phyloP scores from a whole-genome alignment of 2,113 vertebrate genomes.

The Bufo gargarizans region DNA sequence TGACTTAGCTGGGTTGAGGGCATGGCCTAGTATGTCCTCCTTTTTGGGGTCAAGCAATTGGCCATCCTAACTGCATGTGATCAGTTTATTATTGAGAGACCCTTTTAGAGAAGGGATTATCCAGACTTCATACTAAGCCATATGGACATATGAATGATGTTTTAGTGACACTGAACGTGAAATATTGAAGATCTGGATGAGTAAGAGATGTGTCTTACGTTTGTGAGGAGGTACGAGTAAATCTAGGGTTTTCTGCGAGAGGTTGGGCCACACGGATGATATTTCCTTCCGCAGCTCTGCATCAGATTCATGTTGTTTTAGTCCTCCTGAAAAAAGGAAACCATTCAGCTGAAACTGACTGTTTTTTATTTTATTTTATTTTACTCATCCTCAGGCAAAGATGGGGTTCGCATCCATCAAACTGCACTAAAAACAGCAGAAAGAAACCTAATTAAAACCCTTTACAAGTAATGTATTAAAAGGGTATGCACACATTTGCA shows the following conservation, averaged over 20 bases:
- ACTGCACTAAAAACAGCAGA: no score
- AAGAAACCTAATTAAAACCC: no score
- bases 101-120: background rate
- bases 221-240: conserved; percentile 93
- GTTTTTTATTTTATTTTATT: background rate
- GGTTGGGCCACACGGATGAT: conserved; percentile 87
- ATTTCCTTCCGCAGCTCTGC: conserved; percentile 91
- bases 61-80: background rate
- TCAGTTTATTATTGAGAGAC: background rate
- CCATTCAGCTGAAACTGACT: background rate
- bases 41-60: no score
- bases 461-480: no score
- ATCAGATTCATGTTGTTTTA: conserved; percentile 86
- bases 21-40: no score
- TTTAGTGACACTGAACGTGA: no score
- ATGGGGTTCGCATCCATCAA: background rate
- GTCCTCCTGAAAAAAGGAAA: conserved; percentile 73
- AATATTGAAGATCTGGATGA: no score
- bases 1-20: no score
- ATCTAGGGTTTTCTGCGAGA: conserved; percentile 92
- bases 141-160: no score
- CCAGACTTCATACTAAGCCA: no score
- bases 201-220: conserved; percentile 70
- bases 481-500: no score
- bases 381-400: background rate